Conservation (phyloP, 2,888 invertebrate genomes). For the Calameuta pallipes region DNA sequence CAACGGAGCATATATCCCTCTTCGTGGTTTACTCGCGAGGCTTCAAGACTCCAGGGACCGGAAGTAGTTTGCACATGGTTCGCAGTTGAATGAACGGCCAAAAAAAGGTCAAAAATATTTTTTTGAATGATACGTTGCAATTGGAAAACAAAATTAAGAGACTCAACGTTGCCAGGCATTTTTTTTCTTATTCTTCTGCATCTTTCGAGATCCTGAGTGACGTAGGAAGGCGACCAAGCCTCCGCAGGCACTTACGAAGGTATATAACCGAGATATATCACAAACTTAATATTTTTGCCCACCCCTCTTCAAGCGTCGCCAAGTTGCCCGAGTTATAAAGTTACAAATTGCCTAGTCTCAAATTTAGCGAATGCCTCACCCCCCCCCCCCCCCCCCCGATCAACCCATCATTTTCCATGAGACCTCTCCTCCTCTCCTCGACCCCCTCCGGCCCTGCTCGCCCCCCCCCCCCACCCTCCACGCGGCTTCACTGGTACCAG, state of each 20-base stretch:
- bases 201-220: background rate
- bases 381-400: constrained; percentile 22
- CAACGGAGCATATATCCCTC: too few relatives aligned
- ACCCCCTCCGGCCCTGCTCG: background rate
- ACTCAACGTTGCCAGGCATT: background rate
- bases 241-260: constrained; percentile 25
- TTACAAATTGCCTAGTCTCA: constrained; percentile 36
- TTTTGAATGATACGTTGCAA: too few relatives aligned
- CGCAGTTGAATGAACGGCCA: too few relatives aligned
- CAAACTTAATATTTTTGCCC: constrained; percentile 35
- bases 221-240: constrained; percentile 19
- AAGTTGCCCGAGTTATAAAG: constrained; percentile 36
- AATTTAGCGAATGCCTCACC: constrained; percentile 21
- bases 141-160: too few relatives aligned
- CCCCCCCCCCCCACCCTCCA: background rate
- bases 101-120: too few relatives aligned
- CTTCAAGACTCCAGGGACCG: too few relatives aligned
- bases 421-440: background rate
- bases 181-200: background rate
- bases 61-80: too few relatives aligned
- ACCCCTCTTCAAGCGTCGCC: constrained; percentile 14
- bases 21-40: too few relatives aligned
- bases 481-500: background rate
- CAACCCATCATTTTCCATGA: constrained; percentile 14
- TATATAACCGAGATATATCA: constrained; percentile 34